Evolutionary conservation across 1,140 invertebrate species (phyloP), one percentile per base, ranked within the genome.

Genomic region (Macrosteles quadrilineatus): DNA sequence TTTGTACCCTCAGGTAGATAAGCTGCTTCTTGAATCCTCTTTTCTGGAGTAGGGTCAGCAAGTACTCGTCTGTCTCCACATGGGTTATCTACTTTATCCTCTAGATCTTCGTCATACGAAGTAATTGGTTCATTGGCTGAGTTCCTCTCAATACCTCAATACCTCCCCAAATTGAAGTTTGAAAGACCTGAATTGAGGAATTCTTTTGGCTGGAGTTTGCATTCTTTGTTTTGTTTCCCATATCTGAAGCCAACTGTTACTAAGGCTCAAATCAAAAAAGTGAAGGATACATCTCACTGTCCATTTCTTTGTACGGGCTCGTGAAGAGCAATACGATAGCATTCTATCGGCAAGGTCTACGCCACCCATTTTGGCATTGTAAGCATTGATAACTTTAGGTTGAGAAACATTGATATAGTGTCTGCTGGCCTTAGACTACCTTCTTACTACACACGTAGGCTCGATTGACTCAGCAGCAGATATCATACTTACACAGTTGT

Each of bases 281-380:
- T 74, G 70, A 25, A 73, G 40, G 17, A 72, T 68, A 17, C 66
- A 69, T 50, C 72, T 55, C 9, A 72, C 53, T 23, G 73, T 74
- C 43, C 65, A 74, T 68, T 74, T 74, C 50, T 69, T 74, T 6
- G 70, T 68, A 30, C 72, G 43, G n/a, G 63, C 53, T 30, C 23
- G 19, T 32, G 69, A 73, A 12, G 73, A 43, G 50, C 73, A 74
- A 62, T 74, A 73, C 29, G 63, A 63, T 29, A 73, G 66, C 29
- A 74, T 50, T 59, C 67, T 63, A 36, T 73, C 72, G 9, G 68
- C 40, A 17, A 73, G 47, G 64, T 73, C 73, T 1, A 74, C 70
- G 11, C 79, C 78, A 23, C 77, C 76, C 77, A 79, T 78, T 62
- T 69, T 71, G 64, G 73, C 68, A 68, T 80, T 80, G 71, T 80